Conservation (phyloP, 2,113 vertebrate species). For the Craseonycteris thonglongyai region DNA sequence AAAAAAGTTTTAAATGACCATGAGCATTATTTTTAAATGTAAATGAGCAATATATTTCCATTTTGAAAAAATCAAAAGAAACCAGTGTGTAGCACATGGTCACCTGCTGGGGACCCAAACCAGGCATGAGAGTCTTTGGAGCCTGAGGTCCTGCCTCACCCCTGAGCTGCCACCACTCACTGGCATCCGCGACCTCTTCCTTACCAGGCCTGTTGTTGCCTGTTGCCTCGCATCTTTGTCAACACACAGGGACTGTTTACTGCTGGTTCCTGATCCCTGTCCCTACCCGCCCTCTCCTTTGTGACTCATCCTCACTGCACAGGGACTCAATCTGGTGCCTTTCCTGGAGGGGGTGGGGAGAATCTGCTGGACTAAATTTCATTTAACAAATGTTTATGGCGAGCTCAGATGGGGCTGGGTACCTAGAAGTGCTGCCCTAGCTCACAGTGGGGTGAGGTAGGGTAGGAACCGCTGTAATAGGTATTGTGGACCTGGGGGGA, state of each 20-base stretch:
- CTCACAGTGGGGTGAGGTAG: neutral
- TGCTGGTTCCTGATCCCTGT: neutral
- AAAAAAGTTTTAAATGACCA: neutral
- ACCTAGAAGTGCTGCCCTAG: neutral
- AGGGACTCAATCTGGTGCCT: neutral
- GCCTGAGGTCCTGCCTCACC: neutral
- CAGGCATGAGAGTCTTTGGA: neutral
- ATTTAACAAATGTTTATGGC: neutral
- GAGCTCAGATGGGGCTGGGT: neutral
- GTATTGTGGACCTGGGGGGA: neutral
- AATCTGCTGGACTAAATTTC: neutral
- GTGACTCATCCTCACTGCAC: conserved; percentile 52
- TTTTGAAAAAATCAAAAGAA: neutral
- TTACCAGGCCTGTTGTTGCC: neutral
- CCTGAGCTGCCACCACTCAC: neutral
- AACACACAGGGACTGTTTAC: conserved; percentile 20
- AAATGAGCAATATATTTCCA: neutral
- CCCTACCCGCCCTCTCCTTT: neutral
- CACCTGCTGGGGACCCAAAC: neutral
- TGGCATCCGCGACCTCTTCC: neutral
- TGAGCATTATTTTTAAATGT: neutral
- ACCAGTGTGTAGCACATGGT: neutral
- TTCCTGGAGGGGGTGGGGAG: neutral
- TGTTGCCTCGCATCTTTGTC: conserved; percentile 13
- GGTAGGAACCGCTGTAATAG: neutral